Evolutionary conservation across 2,113 vertebrate species (phyloP).

Genomic region (Alectura lathami): DNA sequence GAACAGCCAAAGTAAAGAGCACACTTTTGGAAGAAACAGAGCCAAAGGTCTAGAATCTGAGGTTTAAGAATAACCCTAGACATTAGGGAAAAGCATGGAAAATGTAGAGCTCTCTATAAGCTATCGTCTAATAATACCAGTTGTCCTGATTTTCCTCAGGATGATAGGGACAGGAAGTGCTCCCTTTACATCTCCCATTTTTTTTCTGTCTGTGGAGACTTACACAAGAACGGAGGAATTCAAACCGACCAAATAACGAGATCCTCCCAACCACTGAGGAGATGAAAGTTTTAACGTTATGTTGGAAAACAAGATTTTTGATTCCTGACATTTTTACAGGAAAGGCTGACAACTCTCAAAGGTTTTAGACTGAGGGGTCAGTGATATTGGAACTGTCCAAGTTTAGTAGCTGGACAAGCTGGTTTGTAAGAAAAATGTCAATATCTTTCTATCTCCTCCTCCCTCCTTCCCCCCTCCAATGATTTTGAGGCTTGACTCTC

Average conservation of each 20-base stretch:
- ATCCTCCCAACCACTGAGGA: background rate
- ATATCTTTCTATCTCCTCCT: background rate
- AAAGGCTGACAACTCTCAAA: background rate
- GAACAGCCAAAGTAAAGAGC: background rate
- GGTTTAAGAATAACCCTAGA: background rate
- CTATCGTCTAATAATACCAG: background rate
- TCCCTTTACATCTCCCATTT: background rate
- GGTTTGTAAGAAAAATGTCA: background rate
- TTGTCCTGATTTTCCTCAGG: background rate
- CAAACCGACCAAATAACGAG: background rate
- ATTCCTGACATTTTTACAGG: background rate
- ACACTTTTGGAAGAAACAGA: background rate
- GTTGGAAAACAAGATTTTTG: background rate
- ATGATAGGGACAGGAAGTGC: background rate
- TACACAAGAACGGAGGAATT: background rate
- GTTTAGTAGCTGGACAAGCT: background rate
- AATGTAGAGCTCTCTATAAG: background rate
- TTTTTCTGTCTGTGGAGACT: background rate
- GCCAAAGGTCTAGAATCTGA: background rate
- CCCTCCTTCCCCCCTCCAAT: no score
- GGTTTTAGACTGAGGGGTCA: background rate
- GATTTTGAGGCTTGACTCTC: background rate
- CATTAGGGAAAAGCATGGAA: background rate
- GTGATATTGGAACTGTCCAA: background rate
- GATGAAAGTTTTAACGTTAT: background rate